Evolutionary conservation across 2,113 vertebrate genomes (phyloP).

Genomic region (Siphamia tubifer): DNA sequence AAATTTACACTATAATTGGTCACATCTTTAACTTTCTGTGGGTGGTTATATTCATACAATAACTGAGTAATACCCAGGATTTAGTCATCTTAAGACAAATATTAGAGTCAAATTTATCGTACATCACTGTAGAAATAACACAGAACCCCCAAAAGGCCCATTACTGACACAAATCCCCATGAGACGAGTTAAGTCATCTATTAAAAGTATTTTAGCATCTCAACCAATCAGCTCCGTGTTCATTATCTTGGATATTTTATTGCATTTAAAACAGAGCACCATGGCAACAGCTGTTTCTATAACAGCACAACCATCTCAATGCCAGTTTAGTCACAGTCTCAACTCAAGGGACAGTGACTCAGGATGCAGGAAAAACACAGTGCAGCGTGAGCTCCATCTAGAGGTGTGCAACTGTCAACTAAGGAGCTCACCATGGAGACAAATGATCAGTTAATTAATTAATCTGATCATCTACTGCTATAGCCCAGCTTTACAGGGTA

Average conservation of each 20-base stretch:
- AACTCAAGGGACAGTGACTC: background rate
- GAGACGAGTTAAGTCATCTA: background rate
- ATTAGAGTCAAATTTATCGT: background rate
- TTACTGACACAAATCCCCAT: background rate
- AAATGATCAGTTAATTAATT: background rate
- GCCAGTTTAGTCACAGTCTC: background rate
- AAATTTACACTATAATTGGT: background rate
- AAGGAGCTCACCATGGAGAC: background rate
- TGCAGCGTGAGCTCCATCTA: constrained; percentile 43
- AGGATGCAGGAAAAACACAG: rapidly evolving
- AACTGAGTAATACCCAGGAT: background rate
- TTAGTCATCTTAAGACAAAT: background rate
- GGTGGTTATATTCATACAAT: background rate
- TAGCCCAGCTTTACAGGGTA: background rate
- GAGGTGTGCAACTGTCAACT: background rate
- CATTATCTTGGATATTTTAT: constrained; percentile 29
- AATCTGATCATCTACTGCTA: constrained; percentile 6
- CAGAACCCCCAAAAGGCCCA: background rate
- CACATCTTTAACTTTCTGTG: background rate
- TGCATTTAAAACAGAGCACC: constrained; percentile 19
- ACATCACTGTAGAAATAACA: background rate
- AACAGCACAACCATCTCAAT: background rate
- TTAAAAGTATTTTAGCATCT: background rate
- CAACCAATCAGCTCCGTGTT: background rate
- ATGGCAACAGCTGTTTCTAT: constrained; percentile 57